Evolutionary conservation across 1,140 invertebrate species (phyloP), one percentile per base, ranked within the genome.

Genomic region (Pristionchus pacificus): DNA sequence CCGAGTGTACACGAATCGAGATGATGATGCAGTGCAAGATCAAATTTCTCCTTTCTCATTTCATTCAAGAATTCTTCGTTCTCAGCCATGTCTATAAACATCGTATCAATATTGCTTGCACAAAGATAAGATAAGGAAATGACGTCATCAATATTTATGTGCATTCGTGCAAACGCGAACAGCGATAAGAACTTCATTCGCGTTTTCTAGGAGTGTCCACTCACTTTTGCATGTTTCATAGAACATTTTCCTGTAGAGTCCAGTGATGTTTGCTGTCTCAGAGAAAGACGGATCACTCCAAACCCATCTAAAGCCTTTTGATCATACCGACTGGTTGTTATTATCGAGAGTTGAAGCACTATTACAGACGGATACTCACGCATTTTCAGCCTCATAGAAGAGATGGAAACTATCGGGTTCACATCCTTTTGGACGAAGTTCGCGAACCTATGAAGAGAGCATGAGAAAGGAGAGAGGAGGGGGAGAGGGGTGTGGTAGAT

Each of bases 21-120:
- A 32, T 65, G 62, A 27, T 65, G 62, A 65, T 65, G 62, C n/a
- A 31, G 38, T 3, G 62, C 62, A 19, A 65, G 30, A 3, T 65
- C 62, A 27, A 65, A 32, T 14, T 65, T 65, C 25, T 65, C 62
- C 14, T 27, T 32, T 65, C 62, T 6, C 6, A 65, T 65, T 10
- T 31, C 13, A 6, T 65, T 32, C 6, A 65, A 13, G 25, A 65
- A 65, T 32, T 30, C 29, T n/a, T 65, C 62, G 25, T 65, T 65
- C 38, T 13, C 62, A 19, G 38, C 19, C 62, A 65, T 65, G 10
- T 6, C 62, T 65, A 32, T 13, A 65, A 31, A n/a, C n/a, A n/a
- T n/a, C 30, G 14, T 14, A 14, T 57, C 24, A 57, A 14, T 57
- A 57, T 14, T 24, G n/a, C 14, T 14, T 14, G 14, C 14, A 57